Base-by-base conservation (phyloP, 2,797 vertebrate species). In the Poecilia gillii region DNA sequence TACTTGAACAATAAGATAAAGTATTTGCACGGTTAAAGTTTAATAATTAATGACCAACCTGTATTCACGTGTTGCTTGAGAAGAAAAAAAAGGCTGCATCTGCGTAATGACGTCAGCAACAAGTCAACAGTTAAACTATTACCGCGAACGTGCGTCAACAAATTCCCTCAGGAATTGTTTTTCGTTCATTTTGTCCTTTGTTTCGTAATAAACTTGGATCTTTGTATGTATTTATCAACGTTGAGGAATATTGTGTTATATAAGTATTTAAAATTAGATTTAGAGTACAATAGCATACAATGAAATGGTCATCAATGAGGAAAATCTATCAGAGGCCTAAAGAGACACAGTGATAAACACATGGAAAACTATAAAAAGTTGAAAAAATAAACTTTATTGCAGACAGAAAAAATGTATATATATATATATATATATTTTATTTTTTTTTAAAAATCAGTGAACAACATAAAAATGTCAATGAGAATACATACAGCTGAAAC, bases 81-180 rank as follows among this genome's bases (percentile, higher is more conserved):
- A 3, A 4, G 0, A 1, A 0, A 6, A 70, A 13, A 71, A 70
- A 33, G 2, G 41, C 0, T 8, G 81, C 85, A 14, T 88, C 78
- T 87, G 91, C 88, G 92, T 81, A 86, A 9, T 82, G 49, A 49
- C 16, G 0, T 79, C 47, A 18, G 2, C 28, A 36, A 20, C 13
- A 51, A 73, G 57, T 49, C 31, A 36, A 36, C 7, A 36, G 25
- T 64, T 8, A 33, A 33, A 36, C 16, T 9, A 36, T 36, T 18
- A 36, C 6, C 7, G 5, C 9, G 7, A 41, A 68, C 8, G 64
- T 41, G 36, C 16, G 2, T 36, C 2, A 39, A 23, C 20, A 64
- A 66, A 39, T 1, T 36, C 5, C 57, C 33, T 20, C 7, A 39
- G 18, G 7, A 20, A 64, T 66, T 39, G 18, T 66, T 66, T 66